Percentiles rank a stretch among this genome's conserved stretches.
Conservation (phyloP, 2,113 vertebrate genomes). For the Scomber japonicus region DNA sequence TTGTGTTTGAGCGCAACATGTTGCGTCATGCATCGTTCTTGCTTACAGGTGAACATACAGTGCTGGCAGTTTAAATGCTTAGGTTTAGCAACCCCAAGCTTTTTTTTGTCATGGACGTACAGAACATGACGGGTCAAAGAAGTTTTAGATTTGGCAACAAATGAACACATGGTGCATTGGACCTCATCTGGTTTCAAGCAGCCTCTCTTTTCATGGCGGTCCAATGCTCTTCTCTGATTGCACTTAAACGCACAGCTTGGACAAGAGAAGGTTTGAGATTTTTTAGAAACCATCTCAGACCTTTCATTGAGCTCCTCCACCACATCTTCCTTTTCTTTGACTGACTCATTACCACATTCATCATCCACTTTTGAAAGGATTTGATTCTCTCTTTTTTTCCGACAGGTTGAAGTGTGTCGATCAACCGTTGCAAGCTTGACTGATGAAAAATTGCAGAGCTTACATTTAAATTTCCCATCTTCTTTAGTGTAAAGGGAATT, state of each 20-base stretch:
- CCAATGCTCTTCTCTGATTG: conserved; percentile 87
- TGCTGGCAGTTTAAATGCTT: conserved; percentile 78
- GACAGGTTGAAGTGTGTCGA: conserved; percentile 84
- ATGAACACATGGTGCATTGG: conserved; percentile 86
- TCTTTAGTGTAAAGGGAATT: conserved; percentile 26
- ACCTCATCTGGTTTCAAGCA: conserved; percentile 84
- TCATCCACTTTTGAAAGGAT: conserved; percentile 3
- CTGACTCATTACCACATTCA: neutral
- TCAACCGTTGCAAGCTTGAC: conserved; percentile 86
- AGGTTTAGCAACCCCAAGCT: neutral
- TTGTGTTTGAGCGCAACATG: conserved; percentile 91
- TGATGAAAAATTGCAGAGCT: conserved; percentile 88
- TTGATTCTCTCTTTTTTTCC: neutral
- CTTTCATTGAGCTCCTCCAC: neutral
- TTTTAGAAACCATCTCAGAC: neutral
- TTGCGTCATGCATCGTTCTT: conserved; percentile 88
- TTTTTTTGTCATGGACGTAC: conserved; percentile 77
- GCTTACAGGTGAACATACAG: conserved; percentile 90
- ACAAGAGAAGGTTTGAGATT: conserved; percentile 81
- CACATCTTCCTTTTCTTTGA: neutral
- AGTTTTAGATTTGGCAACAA: conserved; percentile 81
- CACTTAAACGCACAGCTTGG: conserved; percentile 89
- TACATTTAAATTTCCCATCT: conserved; percentile 88
- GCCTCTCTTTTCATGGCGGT: conserved; percentile 87
- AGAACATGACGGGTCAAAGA: conserved; percentile 84